These are phyloP conservation scores for Ctenomys sociabilis DNA, from an alignment of 2,113 vertebrate species.

Conservation along the genomic window DNA sequence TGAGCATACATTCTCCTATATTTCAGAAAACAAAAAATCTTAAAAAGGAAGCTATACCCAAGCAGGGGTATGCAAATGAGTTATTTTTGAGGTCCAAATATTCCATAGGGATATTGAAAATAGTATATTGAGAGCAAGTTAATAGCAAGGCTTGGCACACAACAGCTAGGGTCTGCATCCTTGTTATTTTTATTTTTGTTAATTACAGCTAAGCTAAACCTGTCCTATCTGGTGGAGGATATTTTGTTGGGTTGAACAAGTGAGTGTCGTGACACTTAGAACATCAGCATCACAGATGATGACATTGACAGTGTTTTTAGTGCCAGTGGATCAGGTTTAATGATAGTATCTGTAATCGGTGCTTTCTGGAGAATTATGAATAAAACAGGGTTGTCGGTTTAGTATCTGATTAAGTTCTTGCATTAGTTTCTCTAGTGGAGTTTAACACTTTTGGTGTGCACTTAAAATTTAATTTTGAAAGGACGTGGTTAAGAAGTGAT, in stretches of 20 bases:
- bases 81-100: conserved; percentile 64
- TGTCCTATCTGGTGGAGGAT: not conserved
- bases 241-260: conserved; percentile 24
- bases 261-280: not conserved
- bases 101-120: conserved; percentile 26
- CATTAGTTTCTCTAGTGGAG: not conserved
- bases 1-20: not conserved
- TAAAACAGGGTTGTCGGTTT: not conserved
- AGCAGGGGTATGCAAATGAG: not conserved
- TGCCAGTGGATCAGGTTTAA: not conserved
- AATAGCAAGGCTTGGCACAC: conserved; percentile 20
- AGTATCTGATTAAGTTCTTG: not conserved
- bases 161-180: not conserved
- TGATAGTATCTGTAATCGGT: not conserved
- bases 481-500: not conserved
- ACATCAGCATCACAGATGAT: not conserved
- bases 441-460: not conserved
- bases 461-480: conserved; percentile 49
- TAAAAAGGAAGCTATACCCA: not conserved
- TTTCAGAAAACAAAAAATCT: not conserved
- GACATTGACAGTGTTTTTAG: not conserved
- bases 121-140: not conserved
- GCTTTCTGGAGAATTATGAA: not conserved
- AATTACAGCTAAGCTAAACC: conserved; percentile 49
- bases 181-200: conserved; percentile 64